Evolutionary conservation across 2,797 vertebrate genomes (phyloP).

Genomic region (Spea hammondii): DNA sequence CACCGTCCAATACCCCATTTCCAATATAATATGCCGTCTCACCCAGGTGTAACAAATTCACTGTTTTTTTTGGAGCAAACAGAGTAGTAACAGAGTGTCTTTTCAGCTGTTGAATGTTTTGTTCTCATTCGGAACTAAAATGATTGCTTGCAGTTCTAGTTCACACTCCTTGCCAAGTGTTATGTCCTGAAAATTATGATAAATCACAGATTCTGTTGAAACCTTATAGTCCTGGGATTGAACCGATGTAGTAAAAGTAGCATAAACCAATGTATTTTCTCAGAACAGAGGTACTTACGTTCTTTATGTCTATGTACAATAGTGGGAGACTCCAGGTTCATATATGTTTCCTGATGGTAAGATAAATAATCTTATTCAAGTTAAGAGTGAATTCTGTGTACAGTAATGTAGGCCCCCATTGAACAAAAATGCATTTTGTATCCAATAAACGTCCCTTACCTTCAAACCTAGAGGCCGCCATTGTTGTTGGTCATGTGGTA

Average conservation of each 20-base stretch:
- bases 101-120: background rate
- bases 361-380: no score
- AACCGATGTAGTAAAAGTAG: background rate
- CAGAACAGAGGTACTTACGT: no score
- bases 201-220: background rate
- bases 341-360: no score
- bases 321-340: no score
- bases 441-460: no score
- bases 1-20: background rate
- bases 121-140: background rate
- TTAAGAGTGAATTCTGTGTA: no score
- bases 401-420: no score
- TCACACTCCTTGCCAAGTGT: background rate
- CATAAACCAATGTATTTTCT: background rate
- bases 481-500: no score
- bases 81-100: background rate
- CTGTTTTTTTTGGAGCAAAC: background rate
- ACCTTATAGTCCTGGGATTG: conserved; percentile 8
- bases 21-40: background rate
- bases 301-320: no score
- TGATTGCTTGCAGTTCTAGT: background rate
- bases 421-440: no score
- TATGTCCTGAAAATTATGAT: background rate
- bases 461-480: no score
- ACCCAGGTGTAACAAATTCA: conserved; percentile 11